Conservation (phyloP, 2,113 vertebrate species). For the Nipponia nippon region DNA sequence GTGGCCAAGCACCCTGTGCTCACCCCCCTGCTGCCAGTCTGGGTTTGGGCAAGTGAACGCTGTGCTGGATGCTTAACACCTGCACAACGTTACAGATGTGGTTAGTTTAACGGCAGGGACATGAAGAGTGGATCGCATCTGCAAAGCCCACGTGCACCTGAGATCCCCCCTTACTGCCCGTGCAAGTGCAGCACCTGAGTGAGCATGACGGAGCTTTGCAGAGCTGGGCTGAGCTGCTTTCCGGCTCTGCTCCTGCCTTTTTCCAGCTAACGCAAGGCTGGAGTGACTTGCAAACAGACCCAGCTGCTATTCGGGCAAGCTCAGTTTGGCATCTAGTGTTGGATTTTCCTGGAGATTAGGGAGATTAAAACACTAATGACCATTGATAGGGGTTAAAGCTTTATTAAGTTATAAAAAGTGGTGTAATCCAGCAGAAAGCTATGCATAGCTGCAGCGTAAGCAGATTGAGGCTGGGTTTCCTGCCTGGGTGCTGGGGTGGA, state of each 20-base stretch:
- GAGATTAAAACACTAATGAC: constrained; percentile 28
- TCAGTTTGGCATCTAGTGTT: not conserved
- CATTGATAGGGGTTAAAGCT: constrained; percentile 40
- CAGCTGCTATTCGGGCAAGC: not conserved
- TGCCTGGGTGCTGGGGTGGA: not conserved
- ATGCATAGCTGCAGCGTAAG: not conserved
- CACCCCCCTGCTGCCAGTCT: not conserved
- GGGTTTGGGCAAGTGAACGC: not conserved
- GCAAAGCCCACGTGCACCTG: not conserved
- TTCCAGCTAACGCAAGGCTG: not conserved
- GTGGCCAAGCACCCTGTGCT: accelerated
- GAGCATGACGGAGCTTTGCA: not conserved
- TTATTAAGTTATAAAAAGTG: constrained; percentile 54
- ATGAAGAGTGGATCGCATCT: not conserved
- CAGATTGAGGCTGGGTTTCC: constrained; percentile 35
- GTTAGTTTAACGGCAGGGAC: not conserved
- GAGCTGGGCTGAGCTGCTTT: not conserved
- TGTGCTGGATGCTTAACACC: not conserved
- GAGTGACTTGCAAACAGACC: not conserved
- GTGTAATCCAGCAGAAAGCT: constrained; percentile 51
- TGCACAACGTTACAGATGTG: not conserved
- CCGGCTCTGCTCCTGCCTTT: not conserved
- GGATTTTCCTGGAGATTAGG: constrained; percentile 32
- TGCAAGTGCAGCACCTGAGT: not conserved
- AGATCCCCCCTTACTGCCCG: not conserved